Evolutionary conservation across 2,113 vertebrate species (phyloP), one percentile per base, ranked within the genome.

Genomic region (Strigops habroptila): DNA sequence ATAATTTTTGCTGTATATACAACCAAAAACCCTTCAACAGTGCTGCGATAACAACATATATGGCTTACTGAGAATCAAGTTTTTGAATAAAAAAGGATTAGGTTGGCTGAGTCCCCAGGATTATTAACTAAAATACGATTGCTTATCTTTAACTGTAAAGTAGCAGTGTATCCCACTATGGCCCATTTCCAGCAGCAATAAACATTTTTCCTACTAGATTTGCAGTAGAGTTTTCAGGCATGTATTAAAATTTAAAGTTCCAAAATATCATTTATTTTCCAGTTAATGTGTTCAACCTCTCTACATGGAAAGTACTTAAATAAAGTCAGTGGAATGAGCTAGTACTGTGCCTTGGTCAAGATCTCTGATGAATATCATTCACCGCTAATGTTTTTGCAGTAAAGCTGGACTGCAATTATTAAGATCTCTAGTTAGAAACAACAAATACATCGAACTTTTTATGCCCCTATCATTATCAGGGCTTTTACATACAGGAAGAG

Each of bases 11-110:
- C 35, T 79, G 60, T 49, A 64, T 73, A 65, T 82, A 91, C 35
- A 88, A 76, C 28, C 10, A 37, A 78, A 90, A 49, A 0, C 11
- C 35, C 55, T 93, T 24, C 67, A 67, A 73, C 33, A 77, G 63
- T 65, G 55, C 43, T 82, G 51, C 51, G 31, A 93, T 68, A 89
- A 57, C 62, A 88, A 82, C 35, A 77, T 87, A 73, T 52, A 95
- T 52, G 46, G 15, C 39, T 59, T 90, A 68, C 59, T 77, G 33
- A 94, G 73, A 89, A 94, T 77, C 73, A 93, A 83, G 25, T 86
- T 95, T 91, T 74, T 63, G 67, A 95, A 94, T 86, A 91, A 75
- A 82, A 95, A 39, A 60, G n/a, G 75, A 96, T 95, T 94, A 74
- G 28, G 18, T 44, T 96, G 59, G 80, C 92, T 95, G 57, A 86